Conservation (phyloP, 2,113 vertebrate species). For the Burhinus bistriatus region DNA sequence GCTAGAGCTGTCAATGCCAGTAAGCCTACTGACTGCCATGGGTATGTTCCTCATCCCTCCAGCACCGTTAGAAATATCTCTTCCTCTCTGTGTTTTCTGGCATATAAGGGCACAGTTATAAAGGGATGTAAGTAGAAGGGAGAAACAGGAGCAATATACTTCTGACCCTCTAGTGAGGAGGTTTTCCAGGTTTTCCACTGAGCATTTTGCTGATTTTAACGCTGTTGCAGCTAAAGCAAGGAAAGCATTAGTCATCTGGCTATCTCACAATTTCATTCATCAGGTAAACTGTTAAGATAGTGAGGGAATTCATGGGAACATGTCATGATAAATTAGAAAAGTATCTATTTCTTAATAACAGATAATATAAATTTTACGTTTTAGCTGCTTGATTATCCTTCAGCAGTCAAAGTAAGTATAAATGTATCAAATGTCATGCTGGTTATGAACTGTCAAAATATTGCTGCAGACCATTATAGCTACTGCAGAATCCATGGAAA, state of each 20-base stretch:
- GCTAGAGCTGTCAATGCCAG: not conserved
- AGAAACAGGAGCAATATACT: not conserved
- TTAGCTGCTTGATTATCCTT: not conserved
- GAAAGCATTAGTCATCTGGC: not conserved
- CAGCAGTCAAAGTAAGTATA: not conserved
- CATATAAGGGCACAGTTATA: not conserved
- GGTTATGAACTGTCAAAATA: constrained; percentile 40
- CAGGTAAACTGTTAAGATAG: not conserved
- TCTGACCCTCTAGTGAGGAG: not conserved
- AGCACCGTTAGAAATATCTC: not conserved
- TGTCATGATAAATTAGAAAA: not conserved
- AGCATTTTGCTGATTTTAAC: not conserved
- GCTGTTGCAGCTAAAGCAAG: not conserved
- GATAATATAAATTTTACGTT: not conserved
- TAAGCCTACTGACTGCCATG: not conserved
- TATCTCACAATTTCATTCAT: not conserved
- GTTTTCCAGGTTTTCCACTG: not conserved
- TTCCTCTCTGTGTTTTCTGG: not conserved
- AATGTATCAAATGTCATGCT: constrained; percentile 18
- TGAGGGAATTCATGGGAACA: not conserved
- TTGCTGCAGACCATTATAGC: not conserved
- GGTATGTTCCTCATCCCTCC: not conserved
- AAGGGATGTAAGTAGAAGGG: not conserved
- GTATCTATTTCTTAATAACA: not conserved
- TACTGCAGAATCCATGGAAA: constrained; percentile 12